Percentiles rank a stretch among this genome's conserved stretches.
phyloP scores from a whole-genome alignment of 2,113 vertebrate species.

The Ranitomeya variabilis region DNA sequence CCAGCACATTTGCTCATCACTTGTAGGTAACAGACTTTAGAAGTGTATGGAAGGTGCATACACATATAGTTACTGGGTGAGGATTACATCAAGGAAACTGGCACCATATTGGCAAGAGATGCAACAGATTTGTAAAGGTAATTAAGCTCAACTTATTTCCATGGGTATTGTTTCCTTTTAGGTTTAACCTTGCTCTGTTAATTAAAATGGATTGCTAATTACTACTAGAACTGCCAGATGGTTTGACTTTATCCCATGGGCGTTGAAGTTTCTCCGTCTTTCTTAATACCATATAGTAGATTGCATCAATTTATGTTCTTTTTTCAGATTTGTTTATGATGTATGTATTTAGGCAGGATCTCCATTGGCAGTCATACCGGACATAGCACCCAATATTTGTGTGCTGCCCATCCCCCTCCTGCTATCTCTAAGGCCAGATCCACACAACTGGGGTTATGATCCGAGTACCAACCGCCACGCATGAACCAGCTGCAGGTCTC shows the following conservation, averaged over 20 bases:
- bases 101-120: constrained; percentile 8
- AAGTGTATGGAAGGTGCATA: neutral
- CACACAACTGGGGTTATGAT: no score
- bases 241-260: constrained; percentile 37
- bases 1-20: no score
- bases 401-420: neutral
- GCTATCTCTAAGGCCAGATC: no score
- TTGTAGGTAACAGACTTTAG: no score
- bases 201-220: constrained; percentile 47
- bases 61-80: neutral
- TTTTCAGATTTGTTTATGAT: neutral
- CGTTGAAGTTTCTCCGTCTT: constrained; percentile 25
- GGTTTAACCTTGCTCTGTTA: constrained; percentile 47
- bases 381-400: neutral
- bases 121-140: constrained; percentile 44
- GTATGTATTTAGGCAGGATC: neutral
- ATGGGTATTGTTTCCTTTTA: constrained; percentile 43
- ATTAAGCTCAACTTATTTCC: constrained; percentile 44
- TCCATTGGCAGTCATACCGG: neutral
- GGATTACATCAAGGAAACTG: constrained; percentile 10
- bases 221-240: constrained; percentile 43
- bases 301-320: neutral
- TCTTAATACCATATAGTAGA: constrained; percentile 27
- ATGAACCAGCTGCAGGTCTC: no score
- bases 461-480: no score